Evolutionary conservation across 2,797 vertebrate genomes (phyloP), one percentile per base, ranked within the genome.

Genomic region (Fistularia commersonii): DNA sequence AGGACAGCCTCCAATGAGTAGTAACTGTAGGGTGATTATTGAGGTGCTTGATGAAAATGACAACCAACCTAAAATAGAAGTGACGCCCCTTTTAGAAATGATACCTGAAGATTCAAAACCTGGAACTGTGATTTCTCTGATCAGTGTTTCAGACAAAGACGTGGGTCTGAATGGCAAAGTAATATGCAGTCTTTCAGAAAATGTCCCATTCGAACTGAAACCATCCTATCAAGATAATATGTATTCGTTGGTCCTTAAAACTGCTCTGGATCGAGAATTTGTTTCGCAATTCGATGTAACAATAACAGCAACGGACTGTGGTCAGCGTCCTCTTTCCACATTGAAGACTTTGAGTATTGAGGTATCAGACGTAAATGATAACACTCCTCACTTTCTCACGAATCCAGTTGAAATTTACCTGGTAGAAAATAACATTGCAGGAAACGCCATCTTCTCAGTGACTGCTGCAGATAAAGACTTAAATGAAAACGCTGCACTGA

Each of bases 251-350:
- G 61, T 81, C 7, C 57, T 80, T n/a, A 85, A 74, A 41, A 1
- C 57, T 1, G 31, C 7, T 11, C 48, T 85, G 41, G 84, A 90
- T 43, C 57, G 88, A 6, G 88, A 91, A 52, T 51, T 41, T 0
- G 15, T 64, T 6, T 53, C 82, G 0, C 34, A 69, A 34, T 88
- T 84, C 54, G 65, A 85, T 1, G 67, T 89, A 0, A 77, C 57
- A 3, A 54, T 91, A 53, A 83, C 54, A 65, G 89, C 88, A 0
- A 78, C 64, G 1, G 89, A 90, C 60, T 61, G 74, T 7, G 89
- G 89, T 9, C 52, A 79, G 5, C 77, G 79, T 34, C 61, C 85
- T 0, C 45, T 89, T 0, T 81, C 71, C 0, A n/a, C n/a, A n/a
- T n/a, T n/a, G n/a, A n/a, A n/a, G n/a, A n/a, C n/a, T n/a, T n/a